phyloP scores from a whole-genome alignment of 2,797 vertebrate genomes.

The Aulostomus chinensis region DNA sequence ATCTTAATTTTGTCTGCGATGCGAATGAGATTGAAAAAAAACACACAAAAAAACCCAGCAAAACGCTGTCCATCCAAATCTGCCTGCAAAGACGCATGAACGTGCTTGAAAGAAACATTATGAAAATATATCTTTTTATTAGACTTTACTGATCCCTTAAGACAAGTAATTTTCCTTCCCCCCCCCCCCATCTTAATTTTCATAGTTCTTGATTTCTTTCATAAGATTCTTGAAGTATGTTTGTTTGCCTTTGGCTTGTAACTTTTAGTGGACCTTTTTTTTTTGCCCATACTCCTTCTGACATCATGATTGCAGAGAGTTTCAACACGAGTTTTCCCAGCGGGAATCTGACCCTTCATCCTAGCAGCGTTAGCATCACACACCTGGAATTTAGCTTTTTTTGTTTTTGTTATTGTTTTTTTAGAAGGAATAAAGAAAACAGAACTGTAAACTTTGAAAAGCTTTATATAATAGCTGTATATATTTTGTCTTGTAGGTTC shows the following conservation, averaged over 20 bases:
- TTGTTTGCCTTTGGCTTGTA: background rate
- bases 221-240: background rate
- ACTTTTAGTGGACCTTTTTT: too few species aligned
- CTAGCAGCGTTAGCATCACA: too few species aligned
- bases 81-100: background rate
- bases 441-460: too few species aligned
- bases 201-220: background rate
- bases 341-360: too few species aligned
- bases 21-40: background rate
- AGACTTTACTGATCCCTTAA: slow-evolving; percentile 2
- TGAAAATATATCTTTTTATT: background rate
- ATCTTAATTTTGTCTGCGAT: slow-evolving; percentile 8
- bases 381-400: too few species aligned
- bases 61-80: background rate
- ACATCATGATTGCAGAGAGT: background rate
- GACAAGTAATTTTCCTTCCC: background rate
- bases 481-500: slow-evolving; percentile 64
- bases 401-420: too few species aligned
- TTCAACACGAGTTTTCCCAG: too few species aligned
- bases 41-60: too few species aligned
- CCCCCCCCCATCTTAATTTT: too few species aligned
- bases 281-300: too few species aligned
- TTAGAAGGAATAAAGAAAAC: too few species aligned
- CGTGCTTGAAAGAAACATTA: background rate
- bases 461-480: too few species aligned